Conservation (phyloP, 2,113 vertebrate genomes). For the Callaeas wilsoni region DNA sequence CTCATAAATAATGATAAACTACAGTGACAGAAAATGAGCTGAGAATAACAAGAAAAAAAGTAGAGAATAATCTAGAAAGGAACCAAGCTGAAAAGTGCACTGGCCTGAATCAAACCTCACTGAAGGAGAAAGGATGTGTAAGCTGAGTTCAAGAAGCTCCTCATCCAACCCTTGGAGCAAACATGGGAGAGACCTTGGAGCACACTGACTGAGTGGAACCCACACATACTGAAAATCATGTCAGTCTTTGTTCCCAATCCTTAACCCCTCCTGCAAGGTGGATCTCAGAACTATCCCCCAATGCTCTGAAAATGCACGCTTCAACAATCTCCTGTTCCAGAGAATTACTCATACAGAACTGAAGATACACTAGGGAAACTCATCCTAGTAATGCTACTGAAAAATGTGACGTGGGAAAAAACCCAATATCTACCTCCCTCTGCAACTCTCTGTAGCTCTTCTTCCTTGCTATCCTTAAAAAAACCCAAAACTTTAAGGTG, state of each 20-base stretch:
- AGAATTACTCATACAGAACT: not conserved
- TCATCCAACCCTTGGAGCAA: not conserved
- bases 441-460: not conserved
- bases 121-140: not conserved
- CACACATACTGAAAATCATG: not conserved
- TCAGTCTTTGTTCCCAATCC: not conserved
- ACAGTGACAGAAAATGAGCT: not conserved
- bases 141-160: not conserved
- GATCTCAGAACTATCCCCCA: not conserved
- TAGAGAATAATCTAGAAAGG: not conserved
- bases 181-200: not conserved
- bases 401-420: not conserved
- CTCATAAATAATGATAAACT: conserved; percentile 43
- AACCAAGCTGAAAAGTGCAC: not conserved
- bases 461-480: not conserved
- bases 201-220: not conserved
- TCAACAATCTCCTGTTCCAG: not conserved
- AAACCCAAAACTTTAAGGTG: not conserved
- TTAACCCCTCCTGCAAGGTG: not conserved
- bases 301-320: not conserved
- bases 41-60: conserved; percentile 18
- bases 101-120: not conserved
- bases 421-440: not conserved
- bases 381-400: not conserved
- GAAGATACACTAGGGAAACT: not conserved